These are phyloP conservation scores for Megaustenia siamemsis DNA, from an alignment of 2,888 invertebrate species.

Conservation along the genomic window DNA sequence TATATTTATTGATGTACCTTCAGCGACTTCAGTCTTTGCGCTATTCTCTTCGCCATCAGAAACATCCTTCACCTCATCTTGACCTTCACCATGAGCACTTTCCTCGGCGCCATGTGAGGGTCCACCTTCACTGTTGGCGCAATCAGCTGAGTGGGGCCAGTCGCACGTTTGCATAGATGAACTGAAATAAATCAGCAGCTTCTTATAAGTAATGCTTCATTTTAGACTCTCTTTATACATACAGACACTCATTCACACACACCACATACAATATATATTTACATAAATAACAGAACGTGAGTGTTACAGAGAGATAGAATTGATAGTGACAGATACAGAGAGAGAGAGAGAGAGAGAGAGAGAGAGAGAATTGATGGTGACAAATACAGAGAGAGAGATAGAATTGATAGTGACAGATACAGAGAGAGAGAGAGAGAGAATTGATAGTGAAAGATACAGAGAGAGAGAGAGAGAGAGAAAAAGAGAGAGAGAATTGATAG, in stretches of 20 bases:
- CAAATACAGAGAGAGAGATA: too few species aligned
- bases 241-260: too few species aligned
- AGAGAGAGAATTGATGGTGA: too few species aligned
- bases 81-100: background rate
- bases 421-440: conserved; percentile 10
- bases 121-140: conserved; percentile 37
- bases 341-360: conserved; percentile 12
- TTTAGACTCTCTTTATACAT: background rate
- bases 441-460: background rate
- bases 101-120: background rate
- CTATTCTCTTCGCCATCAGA: background rate
- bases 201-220: background rate
- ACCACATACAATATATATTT: too few species aligned
- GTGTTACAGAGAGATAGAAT: too few species aligned
- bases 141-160: conserved; percentile 64
- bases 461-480: background rate
- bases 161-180: conserved; percentile 62
- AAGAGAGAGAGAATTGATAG: background rate
- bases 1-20: too few species aligned
- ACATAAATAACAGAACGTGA: too few species aligned
- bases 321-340: background rate
- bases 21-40: background rate
- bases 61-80: background rate
- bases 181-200: too few species aligned
- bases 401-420: too few species aligned